Evolutionary conservation across 2,888 invertebrate genomes (phyloP).

Genomic region (Folsomia manolachei): DNA sequence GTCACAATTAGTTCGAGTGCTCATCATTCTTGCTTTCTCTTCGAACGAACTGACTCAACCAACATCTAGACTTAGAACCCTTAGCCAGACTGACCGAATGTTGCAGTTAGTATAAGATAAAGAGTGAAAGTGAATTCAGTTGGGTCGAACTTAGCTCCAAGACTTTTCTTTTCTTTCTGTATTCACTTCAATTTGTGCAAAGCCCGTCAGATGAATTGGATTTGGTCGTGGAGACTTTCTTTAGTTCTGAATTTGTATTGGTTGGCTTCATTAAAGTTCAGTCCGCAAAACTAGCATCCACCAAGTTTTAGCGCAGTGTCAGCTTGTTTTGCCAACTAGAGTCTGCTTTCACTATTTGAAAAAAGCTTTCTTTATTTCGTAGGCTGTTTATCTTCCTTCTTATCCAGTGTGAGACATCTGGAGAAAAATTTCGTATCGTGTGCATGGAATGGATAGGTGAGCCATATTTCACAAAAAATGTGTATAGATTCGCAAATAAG

Average conservation of each 20-base stretch:
- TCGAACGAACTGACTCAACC: not conserved
- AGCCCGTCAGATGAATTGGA: slow-evolving; percentile 18
- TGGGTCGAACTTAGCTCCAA: slow-evolving; percentile 14
- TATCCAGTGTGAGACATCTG: no score
- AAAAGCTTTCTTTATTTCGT: no score
- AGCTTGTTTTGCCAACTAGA: no score
- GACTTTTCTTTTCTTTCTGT: not conserved
- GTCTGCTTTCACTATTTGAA: no score
- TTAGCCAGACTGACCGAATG: no score
- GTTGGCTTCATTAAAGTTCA: not conserved
- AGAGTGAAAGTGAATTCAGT: not conserved
- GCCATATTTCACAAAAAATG: no score
- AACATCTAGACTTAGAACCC: not conserved
- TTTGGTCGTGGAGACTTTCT: slow-evolving; percentile 1
- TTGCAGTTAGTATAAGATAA: no score
- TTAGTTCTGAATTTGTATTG: not conserved
- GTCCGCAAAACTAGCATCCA: not conserved
- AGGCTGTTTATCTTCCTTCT: no score
- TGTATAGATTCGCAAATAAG: no score
- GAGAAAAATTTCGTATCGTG: no score
- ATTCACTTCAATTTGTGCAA: slow-evolving; percentile 18
- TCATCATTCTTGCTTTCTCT: not conserved
- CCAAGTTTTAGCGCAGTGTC: no score
- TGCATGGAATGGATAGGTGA: no score
- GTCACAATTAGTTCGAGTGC: not conserved